Percentiles rank a stretch among this genome's conserved stretches.
Conservation (phyloP, 2,797 vertebrate species). For the Enteromius viviparus region DNA sequence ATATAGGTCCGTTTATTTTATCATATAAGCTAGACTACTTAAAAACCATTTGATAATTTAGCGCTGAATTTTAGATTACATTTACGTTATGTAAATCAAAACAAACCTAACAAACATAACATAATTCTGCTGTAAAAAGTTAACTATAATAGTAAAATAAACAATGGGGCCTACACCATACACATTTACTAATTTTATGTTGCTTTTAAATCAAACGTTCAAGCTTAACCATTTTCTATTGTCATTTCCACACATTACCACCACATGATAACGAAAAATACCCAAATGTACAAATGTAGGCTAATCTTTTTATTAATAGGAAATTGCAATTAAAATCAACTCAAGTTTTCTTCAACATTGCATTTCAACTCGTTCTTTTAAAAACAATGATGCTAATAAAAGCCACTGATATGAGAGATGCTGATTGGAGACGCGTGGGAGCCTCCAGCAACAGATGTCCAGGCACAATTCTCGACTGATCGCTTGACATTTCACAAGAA, state of each 20-base stretch:
- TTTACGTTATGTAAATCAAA: neutral
- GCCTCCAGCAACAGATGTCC: slow-evolving; percentile 97
- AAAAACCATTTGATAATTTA: neutral
- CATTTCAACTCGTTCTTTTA: neutral
- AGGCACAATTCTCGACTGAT: slow-evolving; percentile 94
- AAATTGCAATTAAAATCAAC: neutral
- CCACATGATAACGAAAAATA: slow-evolving; percentile 18
- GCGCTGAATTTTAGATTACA: neutral
- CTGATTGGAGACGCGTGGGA: slow-evolving; percentile 66
- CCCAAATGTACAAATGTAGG: neutral
- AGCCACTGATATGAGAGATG: slow-evolving; percentile 21
- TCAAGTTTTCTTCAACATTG: neutral
- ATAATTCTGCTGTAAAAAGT: neutral
- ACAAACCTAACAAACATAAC: neutral
- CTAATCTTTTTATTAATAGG: neutral
- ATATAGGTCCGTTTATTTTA: neutral
- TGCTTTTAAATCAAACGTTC: neutral
- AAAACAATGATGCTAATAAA: neutral
- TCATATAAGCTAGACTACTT: neutral
- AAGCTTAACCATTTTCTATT: neutral
- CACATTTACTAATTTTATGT: neutral
- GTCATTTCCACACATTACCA: slow-evolving; percentile 7
- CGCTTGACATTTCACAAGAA: slow-evolving; percentile 92
- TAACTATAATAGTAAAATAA: neutral
- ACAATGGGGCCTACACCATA: too few species aligned